phyloP scores from a whole-genome alignment of 2,888 invertebrate species.

The Dicyrtomina minuta region DNA sequence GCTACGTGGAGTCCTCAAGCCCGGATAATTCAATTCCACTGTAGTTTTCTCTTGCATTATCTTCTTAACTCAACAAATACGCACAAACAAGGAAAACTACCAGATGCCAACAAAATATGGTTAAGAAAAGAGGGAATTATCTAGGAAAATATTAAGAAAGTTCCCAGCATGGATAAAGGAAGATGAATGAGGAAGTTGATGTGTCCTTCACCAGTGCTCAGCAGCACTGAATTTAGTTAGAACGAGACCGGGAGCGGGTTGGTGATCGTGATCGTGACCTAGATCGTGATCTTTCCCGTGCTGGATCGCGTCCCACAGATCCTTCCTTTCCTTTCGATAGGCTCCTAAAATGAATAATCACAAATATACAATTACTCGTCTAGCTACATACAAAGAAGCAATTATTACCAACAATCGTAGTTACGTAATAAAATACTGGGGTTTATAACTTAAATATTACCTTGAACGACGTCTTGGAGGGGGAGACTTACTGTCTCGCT shows the following conservation, averaged over 20 bases:
- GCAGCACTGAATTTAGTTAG: not conserved
- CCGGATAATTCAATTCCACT: not conserved
- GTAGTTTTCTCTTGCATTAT: not conserved
- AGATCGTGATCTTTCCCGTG: constrained; percentile 37
- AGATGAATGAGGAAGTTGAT: constrained; percentile 13
- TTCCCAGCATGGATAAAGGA: constrained; percentile 6
- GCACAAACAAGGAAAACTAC: not conserved
- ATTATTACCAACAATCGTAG: too few relatives aligned
- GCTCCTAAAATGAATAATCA: constrained; percentile 33
- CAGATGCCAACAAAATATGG: constrained; percentile 3
- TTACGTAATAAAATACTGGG: too few relatives aligned
- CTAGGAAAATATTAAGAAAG: not conserved
- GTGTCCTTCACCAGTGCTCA: not conserved
- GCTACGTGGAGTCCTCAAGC: constrained; percentile 12
- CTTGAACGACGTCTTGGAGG: constrained; percentile 38
- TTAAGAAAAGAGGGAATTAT: not conserved
- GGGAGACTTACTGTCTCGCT: not conserved
- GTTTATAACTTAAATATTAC: constrained; percentile 1
- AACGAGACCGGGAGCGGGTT: constrained; percentile 2
- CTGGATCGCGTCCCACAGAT: constrained; percentile 35
- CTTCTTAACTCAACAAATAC: constrained; percentile 5
- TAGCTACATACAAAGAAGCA: not conserved
- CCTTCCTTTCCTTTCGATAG: constrained; percentile 41
- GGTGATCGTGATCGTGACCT: constrained; percentile 35
- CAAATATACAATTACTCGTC: too few relatives aligned